phyloP scores from a whole-genome alignment of 2,797 vertebrate species.

The Poeciliopsis gracilis region DNA sequence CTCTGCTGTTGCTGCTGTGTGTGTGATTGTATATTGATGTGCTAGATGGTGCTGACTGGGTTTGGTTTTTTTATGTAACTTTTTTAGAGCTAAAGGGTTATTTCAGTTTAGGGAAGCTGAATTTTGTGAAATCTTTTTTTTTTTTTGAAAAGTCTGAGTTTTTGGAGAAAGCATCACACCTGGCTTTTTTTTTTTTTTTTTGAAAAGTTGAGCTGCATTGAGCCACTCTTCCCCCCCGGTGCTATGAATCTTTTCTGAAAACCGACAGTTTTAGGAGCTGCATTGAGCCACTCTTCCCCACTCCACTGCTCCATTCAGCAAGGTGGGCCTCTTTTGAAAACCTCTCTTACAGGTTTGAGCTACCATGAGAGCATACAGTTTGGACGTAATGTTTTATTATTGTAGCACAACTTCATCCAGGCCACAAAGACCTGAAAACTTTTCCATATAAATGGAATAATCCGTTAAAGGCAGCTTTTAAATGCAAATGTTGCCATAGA shows the following conservation, averaged over 20 bases:
- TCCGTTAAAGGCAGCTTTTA: too few relatives aligned
- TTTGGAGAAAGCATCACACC: background rate
- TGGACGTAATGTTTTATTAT: background rate
- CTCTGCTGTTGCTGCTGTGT: conserved; percentile 3
- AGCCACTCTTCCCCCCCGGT: background rate
- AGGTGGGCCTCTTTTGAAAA: background rate
- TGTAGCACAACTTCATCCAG: background rate
- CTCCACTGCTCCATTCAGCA: conserved; percentile 2
- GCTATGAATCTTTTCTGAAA: background rate
- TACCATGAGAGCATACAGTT: background rate
- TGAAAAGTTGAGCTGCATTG: too few relatives aligned
- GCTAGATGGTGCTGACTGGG: background rate
- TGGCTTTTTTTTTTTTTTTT: background rate
- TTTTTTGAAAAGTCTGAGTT: background rate
- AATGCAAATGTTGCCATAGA: too few relatives aligned
- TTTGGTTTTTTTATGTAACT: background rate
- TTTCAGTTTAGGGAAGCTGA: background rate
- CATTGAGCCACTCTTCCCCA: background rate
- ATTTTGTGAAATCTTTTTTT: background rate
- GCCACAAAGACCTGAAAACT: background rate
- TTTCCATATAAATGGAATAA: background rate
- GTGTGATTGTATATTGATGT: background rate
- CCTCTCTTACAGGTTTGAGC: background rate
- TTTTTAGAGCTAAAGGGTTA: background rate
- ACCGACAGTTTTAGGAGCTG: background rate